A percentile compares a stretch with the other conserved stretches of the same genome.
phyloP scores from a whole-genome alignment of 2,113 vertebrate genomes.

The Mustela nigripes region DNA sequence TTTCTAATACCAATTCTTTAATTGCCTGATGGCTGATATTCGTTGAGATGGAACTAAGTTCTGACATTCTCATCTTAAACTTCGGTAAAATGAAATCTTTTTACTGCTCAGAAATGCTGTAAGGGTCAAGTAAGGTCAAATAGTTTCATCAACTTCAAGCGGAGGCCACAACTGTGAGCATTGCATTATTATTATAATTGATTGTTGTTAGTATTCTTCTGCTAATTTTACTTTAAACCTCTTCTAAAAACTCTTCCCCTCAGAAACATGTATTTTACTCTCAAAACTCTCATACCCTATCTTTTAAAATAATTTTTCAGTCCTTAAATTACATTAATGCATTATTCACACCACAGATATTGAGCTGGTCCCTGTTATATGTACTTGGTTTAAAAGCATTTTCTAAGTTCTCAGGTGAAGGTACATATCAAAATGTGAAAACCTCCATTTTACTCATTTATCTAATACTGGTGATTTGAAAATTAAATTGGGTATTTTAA shows the following conservation, averaged over 20 bases:
- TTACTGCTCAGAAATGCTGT: background rate
- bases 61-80: background rate
- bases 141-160: background rate
- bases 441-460: background rate
- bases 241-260: background rate
- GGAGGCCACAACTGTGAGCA: background rate
- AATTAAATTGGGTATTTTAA: conserved; percentile 16
- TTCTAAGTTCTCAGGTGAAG: background rate
- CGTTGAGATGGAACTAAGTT: background rate
- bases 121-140: background rate
- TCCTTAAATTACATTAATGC: background rate
- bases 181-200: background rate
- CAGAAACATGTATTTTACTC: background rate
- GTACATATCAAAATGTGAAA: background rate
- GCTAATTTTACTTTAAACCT: background rate
- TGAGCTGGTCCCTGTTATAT: background rate
- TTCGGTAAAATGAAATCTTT: background rate
- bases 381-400: background rate
- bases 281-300: background rate
- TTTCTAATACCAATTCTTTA: background rate
- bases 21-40: background rate
- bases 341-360: background rate
- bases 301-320: background rate
- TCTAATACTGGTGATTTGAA: background rate
- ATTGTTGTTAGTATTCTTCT: background rate